phyloP scores from a whole-genome alignment of 2,888 invertebrate species.

The Drosophila quasianomalipes region DNA sequence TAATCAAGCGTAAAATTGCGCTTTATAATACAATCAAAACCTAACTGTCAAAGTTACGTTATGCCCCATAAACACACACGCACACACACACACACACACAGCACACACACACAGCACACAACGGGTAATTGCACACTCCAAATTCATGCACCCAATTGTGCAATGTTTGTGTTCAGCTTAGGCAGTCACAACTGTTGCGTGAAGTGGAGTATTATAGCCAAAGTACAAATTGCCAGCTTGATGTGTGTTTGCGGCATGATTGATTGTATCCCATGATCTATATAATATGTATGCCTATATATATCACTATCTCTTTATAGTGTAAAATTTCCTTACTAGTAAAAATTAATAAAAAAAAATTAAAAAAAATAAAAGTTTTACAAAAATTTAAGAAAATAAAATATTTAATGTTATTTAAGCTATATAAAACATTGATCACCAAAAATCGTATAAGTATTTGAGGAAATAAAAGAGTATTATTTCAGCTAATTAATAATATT shows the following conservation, averaged over 20 bases:
- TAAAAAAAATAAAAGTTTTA: no score
- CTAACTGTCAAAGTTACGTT: slow-evolving; percentile 16
- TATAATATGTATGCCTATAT: background rate
- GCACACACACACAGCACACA: background rate
- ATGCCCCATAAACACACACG: slow-evolving; percentile 3
- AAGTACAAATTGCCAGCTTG: background rate
- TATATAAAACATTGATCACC: background rate
- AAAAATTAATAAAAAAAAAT: background rate
- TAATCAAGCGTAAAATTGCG: slow-evolving; percentile 37
- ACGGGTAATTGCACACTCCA: slow-evolving; percentile 1
- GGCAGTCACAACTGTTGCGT: background rate
- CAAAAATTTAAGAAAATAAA: background rate
- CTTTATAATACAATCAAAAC: slow-evolving; percentile 15
- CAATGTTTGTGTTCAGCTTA: background rate
- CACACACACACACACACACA: background rate
- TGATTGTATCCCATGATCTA: background rate
- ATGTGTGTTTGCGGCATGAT: background rate
- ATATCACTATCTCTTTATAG: background rate
- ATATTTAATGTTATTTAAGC: background rate
- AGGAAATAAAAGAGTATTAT: background rate
- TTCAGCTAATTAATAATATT: background rate
- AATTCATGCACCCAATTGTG: slow-evolving; percentile 11
- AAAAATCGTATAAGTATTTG: background rate
- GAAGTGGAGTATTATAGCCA: background rate
- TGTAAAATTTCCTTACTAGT: background rate